Evolutionary conservation across 2,113 vertebrate genomes (phyloP), one percentile per base, ranked within the genome.

Genomic region (Spea multiplicata): DNA sequence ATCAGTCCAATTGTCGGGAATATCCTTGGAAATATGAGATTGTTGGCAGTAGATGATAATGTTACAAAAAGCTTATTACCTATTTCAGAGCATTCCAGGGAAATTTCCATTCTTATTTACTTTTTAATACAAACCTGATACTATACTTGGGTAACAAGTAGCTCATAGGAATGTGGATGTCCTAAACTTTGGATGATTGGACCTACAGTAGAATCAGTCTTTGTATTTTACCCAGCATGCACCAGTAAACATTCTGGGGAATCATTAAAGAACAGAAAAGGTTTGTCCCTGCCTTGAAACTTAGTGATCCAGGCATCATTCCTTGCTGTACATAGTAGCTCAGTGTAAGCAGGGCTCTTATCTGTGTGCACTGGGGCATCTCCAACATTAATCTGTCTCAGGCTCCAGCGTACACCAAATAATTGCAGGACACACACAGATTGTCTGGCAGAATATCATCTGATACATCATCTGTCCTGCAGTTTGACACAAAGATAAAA

Each of bases 281-380:
- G 61, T 48, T 70, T 70, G 67, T 62, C 6, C 66, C 55, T 59
- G 53, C 3, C 64, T 75, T 66, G 57, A 47, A 13, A 67, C 13
- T 13, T 66, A 67, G 62, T 75, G 49, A 67, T 67, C 30, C 57
- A 46, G 57, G 17, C 65, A 16, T 44, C 74, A 16, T 47, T 47
- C 47, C 62, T 14, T 55, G 53, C 44, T 30, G 30, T 6, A 59
- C 46, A 48, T 62, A 13, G 55, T 48, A n/a, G 2, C 30, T 61
- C 50, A 70, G 75, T 76, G 75, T 70, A 70, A 70, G 68, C 61
- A 69, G 55, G 66, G 13, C 55, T 69, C 66, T 77, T 77, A 70
- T 70, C 75, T 70, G 16, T 77, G 75, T 62, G 68, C 75, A 77
- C 5, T 70, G 53, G 75, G 55, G 75, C 75, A 70, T 77, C 66